These are phyloP conservation scores for Helarctos malayanus DNA, from an alignment of 2,797 vertebrate genomes.

Conservation along the genomic window DNA sequence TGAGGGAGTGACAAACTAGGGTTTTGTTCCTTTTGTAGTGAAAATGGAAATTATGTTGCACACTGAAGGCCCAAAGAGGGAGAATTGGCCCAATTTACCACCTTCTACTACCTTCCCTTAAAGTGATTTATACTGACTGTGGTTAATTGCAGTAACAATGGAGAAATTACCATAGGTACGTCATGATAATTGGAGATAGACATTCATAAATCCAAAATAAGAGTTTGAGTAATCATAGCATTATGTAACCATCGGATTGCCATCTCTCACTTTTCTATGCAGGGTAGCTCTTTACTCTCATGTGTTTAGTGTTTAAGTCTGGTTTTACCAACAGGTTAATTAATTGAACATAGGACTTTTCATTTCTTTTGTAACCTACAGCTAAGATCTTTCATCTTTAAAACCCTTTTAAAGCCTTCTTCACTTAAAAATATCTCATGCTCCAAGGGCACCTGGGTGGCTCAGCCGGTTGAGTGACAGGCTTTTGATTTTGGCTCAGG, in stretches of 20 bases:
- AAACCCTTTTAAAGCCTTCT: neutral
- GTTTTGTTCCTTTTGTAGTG: constrained; percentile 35
- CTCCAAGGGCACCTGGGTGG: neutral
- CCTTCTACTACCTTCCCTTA: neutral
- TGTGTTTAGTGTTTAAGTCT: neutral
- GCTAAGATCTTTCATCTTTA: neutral
- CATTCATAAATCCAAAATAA: constrained; percentile 31
- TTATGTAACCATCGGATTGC: constrained; percentile 4
- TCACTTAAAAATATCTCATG: constrained; percentile 8
- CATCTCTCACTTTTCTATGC: neutral
- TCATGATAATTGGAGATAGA: constrained; percentile 6
- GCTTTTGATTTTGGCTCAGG: neutral
- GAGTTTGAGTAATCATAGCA: constrained; percentile 28
- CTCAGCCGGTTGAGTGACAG: neutral
- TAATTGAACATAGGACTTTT: constrained; percentile 32
- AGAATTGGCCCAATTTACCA: neutral
- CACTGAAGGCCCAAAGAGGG: neutral
- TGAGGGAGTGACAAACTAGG: constrained; percentile 20
- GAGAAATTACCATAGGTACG: neutral
- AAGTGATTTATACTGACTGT: neutral
- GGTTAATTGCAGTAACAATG: constrained; percentile 45
- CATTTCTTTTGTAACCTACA: constrained; percentile 27
- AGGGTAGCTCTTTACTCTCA: constrained; percentile 31
- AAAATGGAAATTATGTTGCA: constrained; percentile 46
- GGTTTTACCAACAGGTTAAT: neutral